These are phyloP conservation scores for Tinea pellionella DNA, from an alignment of 2,888 invertebrate species.

Conservation along the genomic window DNA sequence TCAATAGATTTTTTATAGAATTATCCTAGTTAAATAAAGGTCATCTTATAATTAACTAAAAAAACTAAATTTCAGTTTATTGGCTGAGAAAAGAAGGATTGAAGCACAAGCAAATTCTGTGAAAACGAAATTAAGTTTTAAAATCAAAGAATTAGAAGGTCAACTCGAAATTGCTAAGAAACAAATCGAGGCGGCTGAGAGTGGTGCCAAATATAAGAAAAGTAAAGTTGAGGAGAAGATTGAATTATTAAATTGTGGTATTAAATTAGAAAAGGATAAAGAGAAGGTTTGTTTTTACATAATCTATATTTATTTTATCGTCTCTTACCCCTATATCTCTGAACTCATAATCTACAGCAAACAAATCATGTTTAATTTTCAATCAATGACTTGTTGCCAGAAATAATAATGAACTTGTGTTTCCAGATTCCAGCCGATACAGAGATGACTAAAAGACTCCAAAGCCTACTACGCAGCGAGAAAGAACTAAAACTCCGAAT, in stretches of 20 bases:
- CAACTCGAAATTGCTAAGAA: constrained; percentile 39
- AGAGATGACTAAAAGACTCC: constrained; percentile 31
- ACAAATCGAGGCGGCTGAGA: constrained; percentile 33
- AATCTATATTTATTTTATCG: too few species aligned
- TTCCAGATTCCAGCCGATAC: constrained; percentile 39
- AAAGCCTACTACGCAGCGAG: constrained; percentile 61
- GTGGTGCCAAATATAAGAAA: constrained; percentile 37
- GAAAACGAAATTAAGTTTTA: constrained; percentile 30
- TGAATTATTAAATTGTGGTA: constrained; percentile 33
- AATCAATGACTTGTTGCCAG: too few species aligned
- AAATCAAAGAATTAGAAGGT: constrained; percentile 36
- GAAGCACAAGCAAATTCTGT: constrained; percentile 31
- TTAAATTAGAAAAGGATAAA: constrained; percentile 32
- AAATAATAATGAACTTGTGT: too few species aligned
- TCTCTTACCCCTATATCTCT: too few species aligned
- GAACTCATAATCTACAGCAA: too few species aligned
- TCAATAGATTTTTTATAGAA: too few species aligned
- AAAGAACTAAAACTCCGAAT: constrained; percentile 72
- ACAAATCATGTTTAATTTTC: too few species aligned
- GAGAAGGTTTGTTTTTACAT: constrained; percentile 29
- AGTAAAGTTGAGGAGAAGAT: constrained; percentile 41
- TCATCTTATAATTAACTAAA: not conserved
- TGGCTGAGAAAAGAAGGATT: constrained; percentile 41
- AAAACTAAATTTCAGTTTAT: not conserved
- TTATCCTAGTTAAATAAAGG: not conserved